Base-by-base conservation (phyloP, 2,797 vertebrate species). In the Gymnothorax reevesii region DNA sequence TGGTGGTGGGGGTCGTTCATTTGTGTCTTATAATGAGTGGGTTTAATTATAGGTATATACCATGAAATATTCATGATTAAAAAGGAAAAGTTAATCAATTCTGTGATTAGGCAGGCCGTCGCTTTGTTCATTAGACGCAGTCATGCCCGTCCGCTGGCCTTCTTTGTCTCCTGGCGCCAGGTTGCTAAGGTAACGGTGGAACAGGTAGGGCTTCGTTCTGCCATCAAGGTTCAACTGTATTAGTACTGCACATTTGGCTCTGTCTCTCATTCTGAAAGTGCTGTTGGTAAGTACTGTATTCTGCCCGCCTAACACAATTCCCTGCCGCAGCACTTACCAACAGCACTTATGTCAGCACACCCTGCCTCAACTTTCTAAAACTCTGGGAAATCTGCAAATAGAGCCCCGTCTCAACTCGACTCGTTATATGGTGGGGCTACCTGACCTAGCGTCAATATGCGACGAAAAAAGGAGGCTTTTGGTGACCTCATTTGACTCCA, bases 11-110 rank as follows among this genome's bases (percentile, higher is more conserved):
- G 79, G 20, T 69, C 69, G 83, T 66, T 85, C 59, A 85, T 87
- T 84, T 87, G 84, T 87, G 71, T 87, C 59, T 85, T 52, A 88
- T 85, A 85, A 85, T 88, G 87, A 85, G 87, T 88, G 85, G 49
- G 85, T 88, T 85, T 88, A 85, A 87, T 87, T 87, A 87, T 87
- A 87, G 86, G 86, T 87, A 84, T 84, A 87, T 87, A 87, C 82
- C 86, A 87, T 87, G 82, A 87, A 87, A 87, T 87, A 87, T 87
- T 87, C 86, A 87, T 87, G 86, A 84, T 87, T 87, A 77, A 87
- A 87, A 87, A 87, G 62, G 86, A 87, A 87, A 87, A 87, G 86
- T 87, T 87, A 87, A 87, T 87, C 86, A 87, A 84, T 87, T 87
- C 86, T 52, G 57, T 79, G 82, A 87, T 87, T 87, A 87, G 86